These are phyloP conservation scores for Protonemura montana DNA, from an alignment of 2,888 invertebrate genomes.

Conservation along the genomic window DNA sequence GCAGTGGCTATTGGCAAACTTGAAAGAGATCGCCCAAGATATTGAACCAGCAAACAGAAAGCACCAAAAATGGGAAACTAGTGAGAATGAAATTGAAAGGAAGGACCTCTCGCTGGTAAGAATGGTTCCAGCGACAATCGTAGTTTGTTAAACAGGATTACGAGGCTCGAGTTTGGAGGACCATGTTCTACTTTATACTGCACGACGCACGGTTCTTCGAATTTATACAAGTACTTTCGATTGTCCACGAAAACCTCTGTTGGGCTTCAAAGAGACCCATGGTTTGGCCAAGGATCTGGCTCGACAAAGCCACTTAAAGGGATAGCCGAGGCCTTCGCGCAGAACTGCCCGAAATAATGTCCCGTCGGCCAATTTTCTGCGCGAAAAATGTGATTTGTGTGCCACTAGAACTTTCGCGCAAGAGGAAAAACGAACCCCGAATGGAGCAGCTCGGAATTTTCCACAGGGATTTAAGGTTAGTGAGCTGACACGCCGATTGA, in stretches of 20 bases:
- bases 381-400: constrained; percentile 12
- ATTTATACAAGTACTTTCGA: constrained; percentile 35
- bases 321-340: not conserved
- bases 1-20: not conserved
- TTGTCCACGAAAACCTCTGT: constrained; percentile 20
- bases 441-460: not conserved
- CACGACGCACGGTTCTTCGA: not conserved
- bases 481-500: no score
- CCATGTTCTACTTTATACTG: not conserved
- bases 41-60: not conserved
- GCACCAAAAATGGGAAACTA: constrained; percentile 19
- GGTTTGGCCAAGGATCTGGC: not conserved
- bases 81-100: constrained; percentile 25
- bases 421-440: not conserved
- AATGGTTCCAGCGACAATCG: not conserved
- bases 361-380: not conserved
- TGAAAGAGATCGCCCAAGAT: constrained; percentile 14
- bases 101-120: not conserved
- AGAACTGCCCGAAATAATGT: constrained; percentile 1
- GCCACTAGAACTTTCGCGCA: not conserved
- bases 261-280: constrained; percentile 14
- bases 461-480: no score
- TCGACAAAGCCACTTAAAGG: constrained; percentile 37
- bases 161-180: not conserved
- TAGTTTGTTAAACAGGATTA: constrained; percentile 30